Evolutionary conservation across 2,113 vertebrate genomes (phyloP).

Genomic region (Corapipo altera): DNA sequence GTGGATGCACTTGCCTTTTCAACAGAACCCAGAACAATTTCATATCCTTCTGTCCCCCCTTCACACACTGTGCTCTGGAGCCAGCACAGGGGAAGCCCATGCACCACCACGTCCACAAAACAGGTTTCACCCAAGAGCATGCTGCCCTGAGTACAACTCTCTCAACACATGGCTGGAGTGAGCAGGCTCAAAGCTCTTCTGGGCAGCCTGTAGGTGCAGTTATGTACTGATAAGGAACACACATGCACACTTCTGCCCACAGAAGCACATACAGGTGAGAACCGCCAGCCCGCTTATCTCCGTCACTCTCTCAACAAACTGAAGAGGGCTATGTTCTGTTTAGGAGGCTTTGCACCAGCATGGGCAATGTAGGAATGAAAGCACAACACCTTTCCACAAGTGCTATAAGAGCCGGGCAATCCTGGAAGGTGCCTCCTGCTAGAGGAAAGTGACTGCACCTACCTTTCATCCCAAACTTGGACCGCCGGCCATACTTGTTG

Average conservation of each 20-base stretch:
- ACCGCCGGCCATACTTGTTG: slow-evolving; percentile 96
- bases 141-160: neutral
- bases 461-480: slow-evolving; percentile 99
- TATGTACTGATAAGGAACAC: neutral
- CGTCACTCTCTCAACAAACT: neutral
- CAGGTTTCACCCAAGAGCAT: neutral
- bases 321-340: neutral
- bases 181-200: neutral
- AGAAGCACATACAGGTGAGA: neutral
- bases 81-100: neutral
- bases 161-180: neutral
- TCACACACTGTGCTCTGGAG: neutral
- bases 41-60: neutral
- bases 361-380: neutral
- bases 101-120: neutral
- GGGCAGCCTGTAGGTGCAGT: neutral
- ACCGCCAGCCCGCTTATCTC: neutral
- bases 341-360: neutral
- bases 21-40: neutral
- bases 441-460: neutral
- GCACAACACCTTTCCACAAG: neutral
- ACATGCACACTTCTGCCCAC: neutral
- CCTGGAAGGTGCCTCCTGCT: slow-evolving; percentile 33
- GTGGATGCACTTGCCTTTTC: neutral
- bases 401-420: neutral